Evolutionary conservation across 2,113 vertebrate species (phyloP).

Genomic region (Passer domesticus): DNA sequence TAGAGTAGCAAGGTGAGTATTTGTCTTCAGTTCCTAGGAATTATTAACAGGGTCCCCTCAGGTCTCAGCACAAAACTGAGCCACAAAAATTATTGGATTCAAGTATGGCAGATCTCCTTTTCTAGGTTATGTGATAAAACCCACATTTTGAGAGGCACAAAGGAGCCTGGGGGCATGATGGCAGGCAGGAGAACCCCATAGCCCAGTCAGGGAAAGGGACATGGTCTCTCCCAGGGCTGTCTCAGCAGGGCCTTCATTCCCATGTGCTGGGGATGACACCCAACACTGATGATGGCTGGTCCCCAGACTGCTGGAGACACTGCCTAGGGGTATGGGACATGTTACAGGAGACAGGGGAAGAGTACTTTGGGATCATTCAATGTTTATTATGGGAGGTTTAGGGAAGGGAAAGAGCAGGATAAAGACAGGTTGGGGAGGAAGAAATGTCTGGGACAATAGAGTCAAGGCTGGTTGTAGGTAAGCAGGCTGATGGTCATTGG

Average conservation of each 20-base stretch:
- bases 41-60: neutral
- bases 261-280: fast-evolving
- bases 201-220: neutral
- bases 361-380: neutral
- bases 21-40: neutral
- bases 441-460: neutral
- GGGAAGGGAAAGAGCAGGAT: neutral
- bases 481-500: neutral
- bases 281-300: neutral
- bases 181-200: neutral
- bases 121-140: neutral
- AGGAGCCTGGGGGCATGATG: neutral
- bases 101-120: neutral
- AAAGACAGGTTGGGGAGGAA: neutral
- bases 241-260: neutral
- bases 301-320: too few relatives aligned
- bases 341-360: neutral
- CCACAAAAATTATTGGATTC: neutral
- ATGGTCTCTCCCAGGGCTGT: neutral
- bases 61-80: neutral
- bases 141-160: fast-evolving
- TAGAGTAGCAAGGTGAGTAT: neutral
- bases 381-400: neutral
- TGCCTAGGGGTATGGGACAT: neutral
- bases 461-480: neutral